Evolutionary conservation across 2,113 vertebrate species (phyloP), one percentile per base, ranked within the genome.

Genomic region (Ceyx cyanopectus): DNA sequence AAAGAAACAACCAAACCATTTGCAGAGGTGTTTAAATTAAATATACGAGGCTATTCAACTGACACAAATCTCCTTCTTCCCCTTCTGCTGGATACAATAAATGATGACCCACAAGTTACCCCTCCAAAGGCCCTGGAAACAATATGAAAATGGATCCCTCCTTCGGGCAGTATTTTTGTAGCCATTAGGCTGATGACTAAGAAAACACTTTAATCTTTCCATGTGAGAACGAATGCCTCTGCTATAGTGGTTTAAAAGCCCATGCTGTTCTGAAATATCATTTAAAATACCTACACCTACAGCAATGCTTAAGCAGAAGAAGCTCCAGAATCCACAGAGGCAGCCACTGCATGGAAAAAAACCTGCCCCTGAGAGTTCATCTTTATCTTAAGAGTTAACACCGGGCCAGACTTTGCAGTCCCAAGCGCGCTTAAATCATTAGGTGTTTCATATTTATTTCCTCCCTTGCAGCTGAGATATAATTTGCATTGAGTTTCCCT

Each of bases 361-460:
- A 2, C 1, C 1, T 14, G 22, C 41, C 63, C 65, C 48, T 41
- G 43, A 74, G 63, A 41, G 50, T 45, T 51, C 61, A 74, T 32
- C 37, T 93, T 89, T 86, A 89, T 79, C 41, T 45, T 53, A 53
- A 54, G 72, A 85, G 75, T 80, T 77, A 89, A 77, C n/a, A 26
- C 43, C 1, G 29, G 48, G 60, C 82, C 79, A 67, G 90, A 30
- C 82, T 37, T 11, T 2, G 16, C 85, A 91, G 85, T 76, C 88
- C 88, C 88, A n/a, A 50, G 90, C 1, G 68, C 80, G 76, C 88
- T 70, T 73, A 53, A 87, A 82, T 70, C 94, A 82, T 92, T 67
- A 95, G 68, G 76, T 88, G 94, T 86, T 95, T 83, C 80, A 69
- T 60, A 84, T 86, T 95, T 80, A 57, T 61, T 93, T 88, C 85